Percentiles rank a stretch among this genome's conserved stretches.
phyloP scores from a whole-genome alignment of 2,888 invertebrate species.

The Diaphora mendica region DNA sequence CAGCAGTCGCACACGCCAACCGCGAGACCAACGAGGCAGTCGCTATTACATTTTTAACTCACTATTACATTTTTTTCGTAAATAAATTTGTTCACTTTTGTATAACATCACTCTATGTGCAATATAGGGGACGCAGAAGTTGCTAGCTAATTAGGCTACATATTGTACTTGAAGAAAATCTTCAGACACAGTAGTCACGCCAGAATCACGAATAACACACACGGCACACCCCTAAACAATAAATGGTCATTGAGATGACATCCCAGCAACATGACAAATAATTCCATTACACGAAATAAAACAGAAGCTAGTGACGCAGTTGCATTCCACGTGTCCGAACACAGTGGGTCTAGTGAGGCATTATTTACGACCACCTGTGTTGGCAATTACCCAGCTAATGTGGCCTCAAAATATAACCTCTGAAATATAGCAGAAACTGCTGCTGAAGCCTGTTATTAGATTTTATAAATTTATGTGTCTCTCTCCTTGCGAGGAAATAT shows the following conservation, averaged over 20 bases:
- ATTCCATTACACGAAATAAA: constrained; percentile 46
- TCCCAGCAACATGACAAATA: constrained; percentile 29
- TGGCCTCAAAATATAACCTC: constrained; percentile 59
- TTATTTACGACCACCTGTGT: constrained; percentile 66
- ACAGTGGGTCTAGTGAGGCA: constrained; percentile 28
- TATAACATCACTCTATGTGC: too few species aligned
- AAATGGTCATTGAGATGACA: background rate
- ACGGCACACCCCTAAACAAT: background rate
- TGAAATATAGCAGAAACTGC: constrained; percentile 48
- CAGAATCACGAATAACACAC: background rate
- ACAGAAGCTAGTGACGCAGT: constrained; percentile 47
- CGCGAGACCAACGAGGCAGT: too few species aligned
- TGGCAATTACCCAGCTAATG: constrained; percentile 68
- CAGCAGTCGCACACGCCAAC: too few species aligned
- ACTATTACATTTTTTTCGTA: too few species aligned
- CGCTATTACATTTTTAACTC: too few species aligned
- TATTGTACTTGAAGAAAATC: background rate
- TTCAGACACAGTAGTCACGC: background rate
- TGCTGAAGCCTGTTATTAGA: constrained; percentile 44
- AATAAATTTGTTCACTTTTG: too few species aligned
- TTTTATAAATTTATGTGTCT: constrained; percentile 40
- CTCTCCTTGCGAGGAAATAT: constrained; percentile 1
- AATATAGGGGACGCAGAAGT: too few species aligned
- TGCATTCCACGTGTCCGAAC: constrained; percentile 42
- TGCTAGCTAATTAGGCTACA: too few species aligned